These are phyloP conservation scores for Amphiura filiformis DNA, from an alignment of 35 echinoderm and acorn worm genomes.

Conservation along the genomic window DNA sequence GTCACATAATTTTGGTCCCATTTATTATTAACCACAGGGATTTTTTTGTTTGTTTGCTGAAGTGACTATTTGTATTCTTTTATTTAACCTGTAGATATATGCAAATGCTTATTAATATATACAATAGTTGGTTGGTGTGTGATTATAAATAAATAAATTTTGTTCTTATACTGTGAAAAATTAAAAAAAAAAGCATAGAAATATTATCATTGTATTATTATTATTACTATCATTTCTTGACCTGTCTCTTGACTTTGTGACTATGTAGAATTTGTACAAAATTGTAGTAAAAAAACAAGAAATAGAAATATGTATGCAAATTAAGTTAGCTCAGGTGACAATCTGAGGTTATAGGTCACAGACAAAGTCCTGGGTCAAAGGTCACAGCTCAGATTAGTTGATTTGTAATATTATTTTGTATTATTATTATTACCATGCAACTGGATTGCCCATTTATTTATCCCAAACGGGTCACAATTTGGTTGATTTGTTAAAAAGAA, in stretches of 20 bases:
- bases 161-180: not conserved
- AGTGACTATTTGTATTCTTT: not conserved
- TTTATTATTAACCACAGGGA: no score
- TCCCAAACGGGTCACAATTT: not conserved
- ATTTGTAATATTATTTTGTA: not conserved
- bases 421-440: not conserved
- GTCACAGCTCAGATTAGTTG: not conserved
- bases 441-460: not conserved
- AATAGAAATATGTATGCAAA: slow-evolving; percentile 4
- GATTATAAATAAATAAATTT: not conserved
- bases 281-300: not conserved
- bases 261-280: not conserved
- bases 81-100: slow-evolving; percentile 16
- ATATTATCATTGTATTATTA: not conserved
- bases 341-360: not conserved
- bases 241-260: not conserved
- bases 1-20: not conserved
- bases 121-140: not conserved
- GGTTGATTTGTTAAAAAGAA: not conserved
- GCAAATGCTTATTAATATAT: slow-evolving; percentile 11
- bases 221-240: not conserved
- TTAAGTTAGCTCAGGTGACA: not conserved
- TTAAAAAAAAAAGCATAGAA: not conserved
- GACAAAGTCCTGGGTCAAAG: not conserved
- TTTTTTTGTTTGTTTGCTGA: not conserved